phyloP scores from a whole-genome alignment of 2,113 vertebrate genomes.

The Cricetomys ansorgei region DNA sequence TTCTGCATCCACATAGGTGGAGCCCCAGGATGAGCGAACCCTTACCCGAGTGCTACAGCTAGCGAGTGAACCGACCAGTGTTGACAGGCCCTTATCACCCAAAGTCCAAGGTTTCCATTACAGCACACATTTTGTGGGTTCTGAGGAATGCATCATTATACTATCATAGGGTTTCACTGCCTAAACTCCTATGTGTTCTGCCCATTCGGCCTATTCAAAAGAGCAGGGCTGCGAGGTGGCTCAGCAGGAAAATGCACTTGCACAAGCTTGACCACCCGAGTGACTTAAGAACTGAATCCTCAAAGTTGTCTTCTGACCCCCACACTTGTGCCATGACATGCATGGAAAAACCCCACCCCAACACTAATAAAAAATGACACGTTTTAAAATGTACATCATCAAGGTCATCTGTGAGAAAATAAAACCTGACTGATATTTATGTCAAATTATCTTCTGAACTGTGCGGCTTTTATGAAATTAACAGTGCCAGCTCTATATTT shows the following conservation, averaged over 20 bases:
- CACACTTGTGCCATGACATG: not conserved
- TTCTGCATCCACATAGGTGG: not conserved
- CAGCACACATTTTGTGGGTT: not conserved
- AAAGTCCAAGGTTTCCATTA: not conserved
- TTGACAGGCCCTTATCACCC: not conserved
- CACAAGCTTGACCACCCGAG: not conserved
- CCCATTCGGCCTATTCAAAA: not conserved
- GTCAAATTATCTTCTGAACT: conserved; percentile 20
- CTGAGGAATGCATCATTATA: not conserved
- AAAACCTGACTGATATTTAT: conserved; percentile 23
- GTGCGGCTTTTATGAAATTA: not conserved
- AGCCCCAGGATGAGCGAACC: not conserved
- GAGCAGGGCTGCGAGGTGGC: not conserved
- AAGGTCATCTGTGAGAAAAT: conserved; percentile 13
- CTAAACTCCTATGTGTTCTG: not conserved
- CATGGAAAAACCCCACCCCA: not conserved
- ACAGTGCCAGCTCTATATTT: not conserved
- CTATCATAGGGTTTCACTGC: not conserved
- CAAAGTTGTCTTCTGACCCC: not conserved
- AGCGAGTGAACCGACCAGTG: not conserved
- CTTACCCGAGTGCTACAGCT: not conserved
- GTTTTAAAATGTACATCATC: not conserved
- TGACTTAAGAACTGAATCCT: not conserved
- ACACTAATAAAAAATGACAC: not conserved
- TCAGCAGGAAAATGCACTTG: not conserved